Base-by-base conservation (phyloP, 2,797 vertebrate genomes). In the Phoeniculus purpureus region DNA sequence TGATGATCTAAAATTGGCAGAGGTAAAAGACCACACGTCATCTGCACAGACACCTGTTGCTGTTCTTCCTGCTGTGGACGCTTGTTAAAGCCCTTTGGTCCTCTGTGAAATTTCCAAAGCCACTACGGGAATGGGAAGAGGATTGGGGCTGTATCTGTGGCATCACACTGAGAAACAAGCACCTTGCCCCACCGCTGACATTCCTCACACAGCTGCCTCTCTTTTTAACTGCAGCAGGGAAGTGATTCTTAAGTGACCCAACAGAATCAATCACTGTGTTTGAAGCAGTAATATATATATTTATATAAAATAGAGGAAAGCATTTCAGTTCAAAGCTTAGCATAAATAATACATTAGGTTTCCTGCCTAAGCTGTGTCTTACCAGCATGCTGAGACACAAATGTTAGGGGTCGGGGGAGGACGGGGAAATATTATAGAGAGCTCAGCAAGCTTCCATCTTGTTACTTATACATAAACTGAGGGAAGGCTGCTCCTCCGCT, bases 291-390 rank as follows among this genome's bases (percentile, higher is more conserved):
- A 82, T 59, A 47, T 55, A 89, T 92, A 51, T 92, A 73, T 85
- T 90, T 94, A 78, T 83, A 64, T 82, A 92, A 94, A 78, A 76
- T 22, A 20, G 51, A 67, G 84, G 74, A 91, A 89, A 89, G 71
- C 34, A 51, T 91, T 94, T 89, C 48, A 29, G 48, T 89, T 90
- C 87, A 89, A 81, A 93, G 70, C 72, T 90, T 75, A 68, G 43
- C 73, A 87, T 96, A 81, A 96, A 95, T 94, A 93, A 95, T 92
- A 59, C 62, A 94, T 91, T 15, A 85, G 75, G 17, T 54, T 94
- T 90, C 72, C 82, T 93, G 85, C 84, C 71, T 64, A 78, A 91
- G 92, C 76, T 88, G 61, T 84, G 90, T 45, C 60, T 91, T 93
- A 32, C 81, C 55, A 26, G 87, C 89, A 43, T 65, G 81, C 83